A percentile compares a stretch with the other conserved stretches of the same genome.
Conservation (phyloP, 1,140 invertebrate genomes). For the Trissolcus basalis region DNA sequence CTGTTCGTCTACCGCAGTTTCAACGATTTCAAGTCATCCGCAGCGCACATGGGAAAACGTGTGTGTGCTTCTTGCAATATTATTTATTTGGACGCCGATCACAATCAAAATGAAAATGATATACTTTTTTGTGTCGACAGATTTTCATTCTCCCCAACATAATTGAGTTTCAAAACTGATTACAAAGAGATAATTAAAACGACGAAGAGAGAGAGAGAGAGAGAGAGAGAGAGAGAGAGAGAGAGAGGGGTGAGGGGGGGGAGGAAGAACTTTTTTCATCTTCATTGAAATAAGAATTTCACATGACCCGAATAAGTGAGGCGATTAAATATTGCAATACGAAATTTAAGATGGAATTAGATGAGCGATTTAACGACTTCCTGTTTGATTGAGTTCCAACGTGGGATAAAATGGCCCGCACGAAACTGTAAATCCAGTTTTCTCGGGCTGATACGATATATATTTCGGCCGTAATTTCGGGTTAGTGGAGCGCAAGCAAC, state of each 20-base stretch:
- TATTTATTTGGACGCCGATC: not conserved
- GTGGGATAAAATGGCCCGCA: not conserved
- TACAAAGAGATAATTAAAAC: no score
- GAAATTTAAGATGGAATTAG: not conserved
- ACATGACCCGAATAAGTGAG: no score
- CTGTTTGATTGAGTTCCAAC: constrained; percentile 12
- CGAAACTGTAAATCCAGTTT: constrained; percentile 5
- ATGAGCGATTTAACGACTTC: constrained; percentile 1
- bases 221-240: no score
- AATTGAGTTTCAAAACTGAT: no score
- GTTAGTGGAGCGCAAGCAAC: constrained; percentile 54
- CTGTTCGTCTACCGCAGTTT: constrained; percentile 56
- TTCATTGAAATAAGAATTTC: no score
- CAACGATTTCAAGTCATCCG: constrained; percentile 48
- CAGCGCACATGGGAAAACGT: constrained; percentile 17
- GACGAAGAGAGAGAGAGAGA: no score
- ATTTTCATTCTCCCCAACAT: no score
- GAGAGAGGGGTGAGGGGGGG: no score
- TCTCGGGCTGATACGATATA: constrained; percentile 16
- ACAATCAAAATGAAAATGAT: not conserved
- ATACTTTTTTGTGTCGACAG: no score
- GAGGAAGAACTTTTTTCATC: no score
- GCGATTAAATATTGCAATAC: no score
- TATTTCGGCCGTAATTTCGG: constrained; percentile 54
- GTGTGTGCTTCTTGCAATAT: not conserved